A percentile compares a stretch with the other conserved stretches of the same genome.
Conservation (phyloP, 1,140 invertebrate species). For the Drosophila nigromelanica region DNA sequence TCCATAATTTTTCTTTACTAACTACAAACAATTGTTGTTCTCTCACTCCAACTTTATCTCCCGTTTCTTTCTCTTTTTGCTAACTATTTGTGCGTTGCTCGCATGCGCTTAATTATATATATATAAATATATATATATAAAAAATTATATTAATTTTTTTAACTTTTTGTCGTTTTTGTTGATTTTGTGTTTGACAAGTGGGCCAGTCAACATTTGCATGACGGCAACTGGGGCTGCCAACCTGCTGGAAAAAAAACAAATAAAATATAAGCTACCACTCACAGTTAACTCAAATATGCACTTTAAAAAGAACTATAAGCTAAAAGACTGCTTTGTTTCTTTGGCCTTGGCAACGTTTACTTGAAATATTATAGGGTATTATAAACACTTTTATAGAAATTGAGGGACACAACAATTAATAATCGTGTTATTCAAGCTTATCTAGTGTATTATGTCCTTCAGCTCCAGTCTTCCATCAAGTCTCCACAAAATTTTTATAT, state of each 20-base stretch:
- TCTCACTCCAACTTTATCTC: constrained; percentile 9
- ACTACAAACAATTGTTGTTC: constrained; percentile 27
- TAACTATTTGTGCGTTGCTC: constrained; percentile 49
- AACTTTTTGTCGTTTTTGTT: constrained; percentile 37
- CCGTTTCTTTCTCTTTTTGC: constrained; percentile 5
- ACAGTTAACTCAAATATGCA: constrained; percentile 34
- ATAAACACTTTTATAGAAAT: neutral
- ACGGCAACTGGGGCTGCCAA: constrained; percentile 23
- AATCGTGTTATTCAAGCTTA: constrained; percentile 18
- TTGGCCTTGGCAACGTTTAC: constrained; percentile 70
- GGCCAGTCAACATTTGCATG: constrained; percentile 45
- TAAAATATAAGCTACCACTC: constrained; percentile 26
- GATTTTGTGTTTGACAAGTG: constrained; percentile 39
- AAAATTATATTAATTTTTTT: constrained; percentile 37
- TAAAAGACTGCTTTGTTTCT: constrained; percentile 16
- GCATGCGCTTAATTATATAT: constrained; percentile 72
- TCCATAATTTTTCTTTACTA: constrained; percentile 20
- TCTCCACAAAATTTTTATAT: constrained; percentile 1
- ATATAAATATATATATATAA: constrained; percentile 22
- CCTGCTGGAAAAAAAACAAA: constrained; percentile 24
- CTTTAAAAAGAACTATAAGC: constrained; percentile 19
- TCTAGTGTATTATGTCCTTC: constrained; percentile 1
- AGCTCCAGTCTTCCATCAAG: constrained; percentile 75
- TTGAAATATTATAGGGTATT: constrained; percentile 48
- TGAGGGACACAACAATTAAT: neutral